Percentiles rank a stretch among this genome's conserved stretches.
phyloP scores from a whole-genome alignment of 2,888 invertebrate species.

The Orchestes rusci region DNA sequence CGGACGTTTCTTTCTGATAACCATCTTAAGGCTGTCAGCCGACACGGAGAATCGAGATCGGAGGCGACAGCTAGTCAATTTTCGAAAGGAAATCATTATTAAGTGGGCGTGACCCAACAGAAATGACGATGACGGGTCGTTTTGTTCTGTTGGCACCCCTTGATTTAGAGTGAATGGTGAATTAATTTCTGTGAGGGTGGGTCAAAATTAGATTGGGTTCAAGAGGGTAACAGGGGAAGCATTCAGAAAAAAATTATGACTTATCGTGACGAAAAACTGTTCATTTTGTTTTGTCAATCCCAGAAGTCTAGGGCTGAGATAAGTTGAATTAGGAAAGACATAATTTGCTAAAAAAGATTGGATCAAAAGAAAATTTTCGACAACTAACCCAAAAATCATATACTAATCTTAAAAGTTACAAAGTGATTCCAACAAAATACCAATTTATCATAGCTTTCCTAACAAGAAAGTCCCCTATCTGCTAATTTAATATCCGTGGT shows the following conservation, averaged over 20 bases:
- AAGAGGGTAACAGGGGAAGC: not conserved
- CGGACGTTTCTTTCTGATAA: conserved; percentile 15
- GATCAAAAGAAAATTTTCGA: too few relatives aligned
- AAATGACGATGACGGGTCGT: conserved; percentile 16
- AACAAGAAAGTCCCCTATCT: too few relatives aligned
- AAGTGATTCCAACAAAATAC: too few relatives aligned
- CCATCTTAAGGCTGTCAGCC: conserved; percentile 17
- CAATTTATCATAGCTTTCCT: too few relatives aligned
- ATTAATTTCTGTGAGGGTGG: conserved; percentile 1
- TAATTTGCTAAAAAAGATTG: too few relatives aligned
- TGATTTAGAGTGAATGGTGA: conserved; percentile 5
- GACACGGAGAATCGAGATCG: conserved; percentile 11
- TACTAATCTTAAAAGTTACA: too few relatives aligned
- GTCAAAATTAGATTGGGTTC: conserved; percentile 3
- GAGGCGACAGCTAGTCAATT: conserved; percentile 16
- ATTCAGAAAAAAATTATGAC: not conserved
- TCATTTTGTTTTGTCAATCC: too few relatives aligned
- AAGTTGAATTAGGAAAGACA: too few relatives aligned
- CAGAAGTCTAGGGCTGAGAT: too few relatives aligned
- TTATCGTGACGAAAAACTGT: too few relatives aligned
- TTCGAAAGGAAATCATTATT: conserved; percentile 18
- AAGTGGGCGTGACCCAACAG: conserved; percentile 15
- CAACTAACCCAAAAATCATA: too few relatives aligned
- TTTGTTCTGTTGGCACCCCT: conserved; percentile 17
- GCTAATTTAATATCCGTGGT: too few relatives aligned